Conservation (phyloP, 2,113 vertebrate species). For the Coturnix japonica region DNA sequence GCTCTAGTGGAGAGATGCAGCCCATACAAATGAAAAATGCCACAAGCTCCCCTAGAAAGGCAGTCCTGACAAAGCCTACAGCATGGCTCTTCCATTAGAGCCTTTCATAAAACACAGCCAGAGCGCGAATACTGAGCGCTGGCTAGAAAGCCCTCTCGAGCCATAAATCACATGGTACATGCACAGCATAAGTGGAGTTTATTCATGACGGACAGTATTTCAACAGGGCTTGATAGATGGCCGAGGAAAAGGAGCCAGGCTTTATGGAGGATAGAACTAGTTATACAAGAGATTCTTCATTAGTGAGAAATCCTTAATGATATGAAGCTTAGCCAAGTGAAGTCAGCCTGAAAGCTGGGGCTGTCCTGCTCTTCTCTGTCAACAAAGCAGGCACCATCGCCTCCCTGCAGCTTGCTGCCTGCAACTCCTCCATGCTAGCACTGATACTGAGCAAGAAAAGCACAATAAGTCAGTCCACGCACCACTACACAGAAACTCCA, state of each 20-base stretch:
- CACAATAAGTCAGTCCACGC: background rate
- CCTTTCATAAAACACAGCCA: constrained; percentile 69
- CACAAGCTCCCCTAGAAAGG: constrained; percentile 19
- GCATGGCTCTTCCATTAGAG: constrained; percentile 61
- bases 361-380: constrained; percentile 12
- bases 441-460: background rate
- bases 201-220: constrained; percentile 70
- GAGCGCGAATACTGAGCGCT: constrained; percentile 56
- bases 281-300: constrained; percentile 60
- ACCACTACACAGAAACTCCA: background rate
- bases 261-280: constrained; percentile 44
- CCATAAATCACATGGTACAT: constrained; percentile 70
- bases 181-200: constrained; percentile 64
- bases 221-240: constrained; percentile 64
- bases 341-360: constrained; percentile 22
- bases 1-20: constrained; percentile 63
- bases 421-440: background rate
- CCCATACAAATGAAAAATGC: constrained; percentile 72
- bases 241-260: constrained; percentile 33
- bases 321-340: constrained; percentile 13
- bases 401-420: background rate
- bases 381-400: background rate
- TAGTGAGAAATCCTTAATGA: constrained; percentile 51
- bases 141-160: constrained; percentile 55
- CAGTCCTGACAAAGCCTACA: constrained; percentile 61